Base-by-base conservation (phyloP, 2,113 vertebrate species). In the Pygoscelis antarcticus region DNA sequence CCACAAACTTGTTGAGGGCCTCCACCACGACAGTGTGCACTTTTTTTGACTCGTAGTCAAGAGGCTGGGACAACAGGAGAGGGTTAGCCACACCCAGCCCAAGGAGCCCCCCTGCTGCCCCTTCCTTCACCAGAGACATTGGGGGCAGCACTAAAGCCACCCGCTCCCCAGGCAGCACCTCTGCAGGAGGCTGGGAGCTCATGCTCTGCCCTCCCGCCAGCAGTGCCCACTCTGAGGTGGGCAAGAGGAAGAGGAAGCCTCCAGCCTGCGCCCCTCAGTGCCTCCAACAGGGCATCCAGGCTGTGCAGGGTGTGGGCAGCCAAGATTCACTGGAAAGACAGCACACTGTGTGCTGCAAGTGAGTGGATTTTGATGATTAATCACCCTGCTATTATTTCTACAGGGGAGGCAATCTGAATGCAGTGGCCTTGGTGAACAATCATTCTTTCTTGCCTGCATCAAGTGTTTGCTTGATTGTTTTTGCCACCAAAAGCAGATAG, bases 21-120 rank as follows among this genome's bases (percentile, higher is more conserved):
- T 99, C 99, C 91, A 99, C 98, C 84, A 99, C 99, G 3, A 99
- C 98, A 1, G 99, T 99, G 97, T 99, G 99, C 26, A 98, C 98
- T 8, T 98, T 98, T 93, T 99, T 99, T 16, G 96, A 99, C 98
- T 99, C 99, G 8, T 99, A 99, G 98, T 99, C 99, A 16, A 99
- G 98, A 18, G 98, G 97, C 99, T 99, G 97, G n/a, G 80, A 91
- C 19, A 77, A 86, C 6, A 66, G 49, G 54, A 86, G 23, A 86
- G 18, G 16, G 42, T 97, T 60, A 97, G 77, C 5, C 34, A 52
- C 18, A 69, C 19, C 2, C 18, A 46, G 78, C 79, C 30, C 14
- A 1, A 75, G 57, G 11, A 88, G 16, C 5, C 23, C 80, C 34
- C 13, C 17, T 22, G 10, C 38, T 36, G 32, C 57, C 40, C 30